phyloP scores from a whole-genome alignment of 2,888 invertebrate genomes.

The Omphaloscelis lunosa region DNA sequence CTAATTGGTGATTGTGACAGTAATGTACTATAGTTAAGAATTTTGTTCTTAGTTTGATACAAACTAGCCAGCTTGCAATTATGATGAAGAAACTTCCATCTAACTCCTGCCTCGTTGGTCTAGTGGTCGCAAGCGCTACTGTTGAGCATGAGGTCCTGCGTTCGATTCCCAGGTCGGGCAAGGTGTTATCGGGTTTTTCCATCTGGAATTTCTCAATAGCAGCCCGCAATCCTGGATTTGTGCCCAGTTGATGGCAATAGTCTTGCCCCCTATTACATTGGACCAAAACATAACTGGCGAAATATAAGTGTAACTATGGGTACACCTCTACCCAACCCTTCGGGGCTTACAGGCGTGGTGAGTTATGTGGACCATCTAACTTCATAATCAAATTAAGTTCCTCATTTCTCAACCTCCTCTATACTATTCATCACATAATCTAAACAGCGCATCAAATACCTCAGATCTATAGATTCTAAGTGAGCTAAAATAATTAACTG shows the following conservation, averaged over 20 bases:
- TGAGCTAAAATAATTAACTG: slow-evolving; percentile 51
- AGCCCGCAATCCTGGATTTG: not conserved
- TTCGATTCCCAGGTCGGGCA: not conserved
- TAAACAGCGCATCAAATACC: slow-evolving; percentile 24
- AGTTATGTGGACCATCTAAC: not conserved
- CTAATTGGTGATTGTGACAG: too few species aligned
- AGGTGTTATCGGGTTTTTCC: not conserved
- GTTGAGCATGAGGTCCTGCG: too few species aligned
- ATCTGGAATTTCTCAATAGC: not conserved
- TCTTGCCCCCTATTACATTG: not conserved
- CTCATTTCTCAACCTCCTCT: slow-evolving; percentile 10
- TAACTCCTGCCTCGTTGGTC: not conserved
- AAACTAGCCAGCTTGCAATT: not conserved
- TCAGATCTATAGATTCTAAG: slow-evolving; percentile 26
- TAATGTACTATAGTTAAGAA: too few species aligned
- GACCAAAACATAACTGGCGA: not conserved
- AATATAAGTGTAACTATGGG: not conserved
- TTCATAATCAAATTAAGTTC: slow-evolving; percentile 15
- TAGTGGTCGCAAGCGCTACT: too few species aligned
- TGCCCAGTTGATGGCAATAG: not conserved
- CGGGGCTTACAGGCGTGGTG: not conserved
- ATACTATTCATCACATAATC: slow-evolving; percentile 21
- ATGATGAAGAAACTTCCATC: not conserved
- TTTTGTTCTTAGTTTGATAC: not conserved
- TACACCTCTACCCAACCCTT: not conserved